Conservation (phyloP, 2,113 vertebrate species). For the Zosterops hypoxanthus region DNA sequence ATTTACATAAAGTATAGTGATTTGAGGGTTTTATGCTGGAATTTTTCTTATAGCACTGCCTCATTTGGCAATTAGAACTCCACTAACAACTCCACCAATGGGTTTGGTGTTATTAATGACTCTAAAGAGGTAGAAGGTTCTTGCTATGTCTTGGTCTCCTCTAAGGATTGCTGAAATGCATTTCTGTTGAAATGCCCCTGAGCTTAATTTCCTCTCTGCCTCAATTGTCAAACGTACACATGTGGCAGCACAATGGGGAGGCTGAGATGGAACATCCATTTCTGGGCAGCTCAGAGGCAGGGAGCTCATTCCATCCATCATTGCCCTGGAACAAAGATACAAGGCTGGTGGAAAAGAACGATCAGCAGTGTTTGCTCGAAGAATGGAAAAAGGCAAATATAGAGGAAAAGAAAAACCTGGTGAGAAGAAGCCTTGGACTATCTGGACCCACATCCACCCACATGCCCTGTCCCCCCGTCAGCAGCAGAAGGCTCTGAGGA, state of each 20-base stretch:
- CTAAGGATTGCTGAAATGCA: background rate
- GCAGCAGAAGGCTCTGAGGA: background rate
- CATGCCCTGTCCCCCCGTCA: background rate
- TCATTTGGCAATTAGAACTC: background rate
- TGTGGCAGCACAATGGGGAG: background rate
- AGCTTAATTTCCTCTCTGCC: background rate
- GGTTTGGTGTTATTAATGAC: background rate
- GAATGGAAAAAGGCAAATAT: background rate
- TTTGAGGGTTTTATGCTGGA: background rate
- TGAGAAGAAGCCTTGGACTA: background rate
- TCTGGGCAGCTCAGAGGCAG: background rate
- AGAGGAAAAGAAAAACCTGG: background rate
- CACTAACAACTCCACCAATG: no score
- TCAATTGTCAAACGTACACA: rapidly evolving
- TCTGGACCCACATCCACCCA: background rate
- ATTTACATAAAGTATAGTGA: background rate
- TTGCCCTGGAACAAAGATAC: background rate
- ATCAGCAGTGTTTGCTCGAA: background rate
- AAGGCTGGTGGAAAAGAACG: background rate
- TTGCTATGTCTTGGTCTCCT: background rate
- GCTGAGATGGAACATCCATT: background rate
- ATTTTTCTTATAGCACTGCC: background rate
- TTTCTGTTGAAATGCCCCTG: background rate
- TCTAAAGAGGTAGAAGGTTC: background rate
- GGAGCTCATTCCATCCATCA: background rate